These are phyloP conservation scores for Ptychochromis oligacanthus DNA, from an alignment of 2,113 vertebrate genomes.

Conservation along the genomic window DNA sequence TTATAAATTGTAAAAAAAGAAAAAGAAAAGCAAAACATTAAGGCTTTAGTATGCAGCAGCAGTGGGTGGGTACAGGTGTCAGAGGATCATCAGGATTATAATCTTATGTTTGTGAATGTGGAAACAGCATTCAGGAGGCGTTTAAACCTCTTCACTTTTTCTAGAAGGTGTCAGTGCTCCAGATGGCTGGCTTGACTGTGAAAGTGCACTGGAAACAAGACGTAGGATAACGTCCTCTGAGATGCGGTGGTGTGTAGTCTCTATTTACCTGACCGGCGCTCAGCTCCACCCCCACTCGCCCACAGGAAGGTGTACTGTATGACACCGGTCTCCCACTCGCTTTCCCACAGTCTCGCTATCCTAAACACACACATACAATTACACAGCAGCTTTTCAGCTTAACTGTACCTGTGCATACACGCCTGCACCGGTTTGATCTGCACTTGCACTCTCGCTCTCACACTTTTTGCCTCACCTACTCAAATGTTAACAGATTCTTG, in stretches of 20 bases:
- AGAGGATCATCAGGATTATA: slow-evolving; percentile 3
- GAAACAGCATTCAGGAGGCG: slow-evolving; percentile 14
- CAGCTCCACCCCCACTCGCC: slow-evolving; percentile 63
- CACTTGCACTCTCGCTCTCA: slow-evolving; percentile 8
- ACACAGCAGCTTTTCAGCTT: background rate
- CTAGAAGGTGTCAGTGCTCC: slow-evolving; percentile 32
- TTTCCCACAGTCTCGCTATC: slow-evolving; percentile 20
- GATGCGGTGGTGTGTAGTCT: slow-evolving; percentile 58
- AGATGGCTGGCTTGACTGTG: slow-evolving; percentile 38
- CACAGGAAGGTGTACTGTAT: slow-evolving; percentile 62
- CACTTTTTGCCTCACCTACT: slow-evolving; percentile 31
- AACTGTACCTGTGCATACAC: background rate
- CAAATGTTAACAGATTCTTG: slow-evolving; percentile 19
- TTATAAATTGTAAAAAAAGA: background rate
- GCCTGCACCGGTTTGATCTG: slow-evolving; percentile 7
- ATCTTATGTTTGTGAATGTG: slow-evolving; percentile 32
- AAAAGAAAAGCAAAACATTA: background rate
- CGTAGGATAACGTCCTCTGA: slow-evolving; percentile 50
- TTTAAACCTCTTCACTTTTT: slow-evolving; percentile 5
- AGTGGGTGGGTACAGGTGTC: slow-evolving; percentile 3
- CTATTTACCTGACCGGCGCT: slow-evolving; percentile 65
- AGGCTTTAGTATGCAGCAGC: background rate
- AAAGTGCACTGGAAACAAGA: slow-evolving; percentile 47
- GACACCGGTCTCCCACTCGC: slow-evolving; percentile 64
- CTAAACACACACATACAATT: background rate